Evolutionary conservation across 2,888 invertebrate genomes (phyloP).

Genomic region (Podotricha telesiphe): DNA sequence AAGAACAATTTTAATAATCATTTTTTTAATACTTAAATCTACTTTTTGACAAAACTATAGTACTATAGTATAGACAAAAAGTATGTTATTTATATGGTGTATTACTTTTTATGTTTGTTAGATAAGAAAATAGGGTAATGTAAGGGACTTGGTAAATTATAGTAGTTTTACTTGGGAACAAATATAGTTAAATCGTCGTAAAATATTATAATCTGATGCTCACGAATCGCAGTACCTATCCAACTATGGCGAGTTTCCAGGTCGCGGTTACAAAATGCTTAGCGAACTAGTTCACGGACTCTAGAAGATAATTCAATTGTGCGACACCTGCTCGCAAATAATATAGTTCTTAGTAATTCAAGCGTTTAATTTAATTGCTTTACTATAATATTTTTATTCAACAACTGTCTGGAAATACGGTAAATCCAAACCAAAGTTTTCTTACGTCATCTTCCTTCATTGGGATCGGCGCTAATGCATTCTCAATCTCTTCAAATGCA

Average conservation of each 20-base stretch:
- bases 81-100: too few species aligned
- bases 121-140: neutral
- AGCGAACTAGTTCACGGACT: conserved; percentile 77
- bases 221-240: conserved; percentile 45
- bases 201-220: conserved; percentile 12
- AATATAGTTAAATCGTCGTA: neutral
- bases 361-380: conserved; percentile 22
- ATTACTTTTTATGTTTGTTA: neutral
- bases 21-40: too few species aligned
- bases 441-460: conserved; percentile 30
- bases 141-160: neutral
- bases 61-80: too few species aligned
- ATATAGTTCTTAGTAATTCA: conserved; percentile 33
- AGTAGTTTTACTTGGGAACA: neutral
- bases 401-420: neutral
- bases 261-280: conserved; percentile 72
- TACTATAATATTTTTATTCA: neutral
- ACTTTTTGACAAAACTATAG: too few species aligned
- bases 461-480: conserved; percentile 33
- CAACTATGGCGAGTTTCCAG: conserved; percentile 65
- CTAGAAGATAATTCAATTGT: conserved; percentile 68
- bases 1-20: too few species aligned
- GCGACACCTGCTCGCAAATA: conserved; percentile 54
- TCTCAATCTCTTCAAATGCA: conserved; percentile 26
- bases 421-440: neutral